phyloP scores from a whole-genome alignment of 2,797 vertebrate species.

The Loriculus beryllinus region DNA sequence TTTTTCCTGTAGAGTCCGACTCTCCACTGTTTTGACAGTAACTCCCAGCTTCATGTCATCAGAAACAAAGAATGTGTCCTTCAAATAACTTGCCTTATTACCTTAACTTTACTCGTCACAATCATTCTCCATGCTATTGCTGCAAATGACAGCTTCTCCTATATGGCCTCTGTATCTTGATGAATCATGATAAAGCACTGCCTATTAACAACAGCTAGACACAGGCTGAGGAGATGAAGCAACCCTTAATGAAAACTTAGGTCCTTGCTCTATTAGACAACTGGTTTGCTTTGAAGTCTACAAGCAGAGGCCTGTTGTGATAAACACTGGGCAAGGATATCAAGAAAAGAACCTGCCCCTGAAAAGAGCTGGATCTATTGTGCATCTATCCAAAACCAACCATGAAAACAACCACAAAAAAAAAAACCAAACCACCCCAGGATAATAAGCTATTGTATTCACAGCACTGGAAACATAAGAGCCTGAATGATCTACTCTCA shows the following conservation, averaged over 20 bases:
- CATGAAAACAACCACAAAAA: constrained; percentile 10
- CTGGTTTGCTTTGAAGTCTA: background rate
- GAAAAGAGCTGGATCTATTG: constrained; percentile 14
- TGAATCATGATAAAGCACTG: rapidly evolving
- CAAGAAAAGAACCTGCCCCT: constrained; percentile 20
- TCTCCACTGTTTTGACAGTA: background rate
- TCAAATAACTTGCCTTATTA: background rate
- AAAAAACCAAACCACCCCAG: background rate
- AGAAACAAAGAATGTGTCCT: constrained; percentile 23
- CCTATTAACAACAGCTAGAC: background rate
- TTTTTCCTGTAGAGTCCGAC: background rate
- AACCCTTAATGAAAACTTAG: background rate
- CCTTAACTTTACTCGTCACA: background rate
- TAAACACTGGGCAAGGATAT: background rate
- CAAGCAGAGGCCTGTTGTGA: background rate
- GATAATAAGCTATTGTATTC: constrained; percentile 48
- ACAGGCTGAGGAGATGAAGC: background rate
- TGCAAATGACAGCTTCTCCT: background rate
- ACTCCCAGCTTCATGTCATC: background rate
- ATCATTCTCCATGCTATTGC: background rate
- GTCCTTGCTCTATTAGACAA: background rate
- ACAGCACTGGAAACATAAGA: constrained; percentile 31
- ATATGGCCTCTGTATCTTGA: background rate
- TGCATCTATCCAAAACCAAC: background rate
- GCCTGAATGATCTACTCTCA: constrained; percentile 40